A percentile compares a stretch with the other conserved stretches of the same genome.
Evolutionary conservation across 2,888 invertebrate species (phyloP).

Genomic region (Rosalia funebris): DNA sequence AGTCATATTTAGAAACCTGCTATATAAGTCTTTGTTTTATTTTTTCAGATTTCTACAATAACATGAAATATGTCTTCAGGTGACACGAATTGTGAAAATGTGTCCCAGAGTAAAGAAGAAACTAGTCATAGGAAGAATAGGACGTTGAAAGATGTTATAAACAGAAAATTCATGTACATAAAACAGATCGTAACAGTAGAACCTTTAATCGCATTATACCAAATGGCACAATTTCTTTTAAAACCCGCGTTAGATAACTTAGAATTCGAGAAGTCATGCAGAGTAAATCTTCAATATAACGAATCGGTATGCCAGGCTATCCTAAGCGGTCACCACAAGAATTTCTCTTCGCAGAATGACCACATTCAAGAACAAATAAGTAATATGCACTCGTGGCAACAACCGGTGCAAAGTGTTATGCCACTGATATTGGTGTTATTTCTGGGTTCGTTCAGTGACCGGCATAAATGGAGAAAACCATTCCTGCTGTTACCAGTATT

Average conservation of each 20-base stretch:
- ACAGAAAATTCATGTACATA: constrained; percentile 37
- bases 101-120: not conserved
- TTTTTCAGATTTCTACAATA: constrained; percentile 5
- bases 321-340: constrained; percentile 54
- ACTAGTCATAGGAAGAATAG: not conserved
- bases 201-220: constrained; percentile 56
- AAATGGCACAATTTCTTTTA: constrained; percentile 55
- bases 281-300: constrained; percentile 65
- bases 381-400: constrained; percentile 61
- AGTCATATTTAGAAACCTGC: too few species aligned
- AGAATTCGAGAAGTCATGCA: constrained; percentile 70
- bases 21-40: too few species aligned
- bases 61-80: constrained; percentile 7
- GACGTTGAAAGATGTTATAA: constrained; percentile 23
- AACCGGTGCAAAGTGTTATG: constrained; percentile 55
- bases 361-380: constrained; percentile 65
- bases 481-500: constrained; percentile 59
- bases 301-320: constrained; percentile 65
- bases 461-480: constrained; percentile 60
- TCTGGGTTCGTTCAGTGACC: constrained; percentile 60
- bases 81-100: not conserved
- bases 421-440: constrained; percentile 59
- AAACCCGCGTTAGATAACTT: constrained; percentile 66
- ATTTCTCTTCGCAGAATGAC: constrained; percentile 61
- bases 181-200: constrained; percentile 58